Percentiles rank a stretch among this genome's conserved stretches.
These are phyloP conservation scores for Forbesichthys papilliferus DNA, from an alignment of 2,113 vertebrate genomes.

Conservation along the genomic window DNA sequence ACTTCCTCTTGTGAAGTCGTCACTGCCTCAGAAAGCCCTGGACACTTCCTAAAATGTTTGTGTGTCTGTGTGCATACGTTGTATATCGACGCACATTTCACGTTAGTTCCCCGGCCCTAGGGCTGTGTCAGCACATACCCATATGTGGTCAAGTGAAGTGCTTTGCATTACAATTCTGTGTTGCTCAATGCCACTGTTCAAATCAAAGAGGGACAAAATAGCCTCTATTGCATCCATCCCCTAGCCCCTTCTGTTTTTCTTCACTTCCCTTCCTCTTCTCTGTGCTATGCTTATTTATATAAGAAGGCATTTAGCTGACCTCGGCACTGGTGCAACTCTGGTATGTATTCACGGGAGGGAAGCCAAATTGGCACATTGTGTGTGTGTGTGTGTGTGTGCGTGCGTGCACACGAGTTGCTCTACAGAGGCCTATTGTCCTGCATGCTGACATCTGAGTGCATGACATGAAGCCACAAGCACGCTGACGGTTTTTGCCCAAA, in stretches of 20 bases:
- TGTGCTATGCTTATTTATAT: slow-evolving; percentile 68
- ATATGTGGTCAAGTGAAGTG: not conserved
- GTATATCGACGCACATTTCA: no score
- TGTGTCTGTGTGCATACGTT: not conserved
- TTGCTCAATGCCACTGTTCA: no score
- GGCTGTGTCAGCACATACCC: not conserved
- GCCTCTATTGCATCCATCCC: not conserved
- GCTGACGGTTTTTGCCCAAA: slow-evolving; percentile 64
- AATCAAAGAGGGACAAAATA: not conserved
- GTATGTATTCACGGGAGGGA: slow-evolving; percentile 66
- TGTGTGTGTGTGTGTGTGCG: slow-evolving; percentile 1
- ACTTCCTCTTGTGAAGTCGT: slow-evolving; percentile 44
- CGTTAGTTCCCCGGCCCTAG: no score
- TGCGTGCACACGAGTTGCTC: slow-evolving; percentile 5
- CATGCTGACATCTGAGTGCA: slow-evolving; percentile 48
- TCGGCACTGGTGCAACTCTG: slow-evolving; percentile 66
- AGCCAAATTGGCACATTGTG: slow-evolving; percentile 50
- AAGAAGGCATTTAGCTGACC: slow-evolving; percentile 68
- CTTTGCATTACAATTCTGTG: no score
- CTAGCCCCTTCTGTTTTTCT: not conserved
- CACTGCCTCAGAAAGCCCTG: slow-evolving; percentile 18
- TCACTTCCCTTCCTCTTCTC: slow-evolving; percentile 23
- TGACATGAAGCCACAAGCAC: slow-evolving; percentile 65
- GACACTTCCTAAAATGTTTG: slow-evolving; percentile 52
- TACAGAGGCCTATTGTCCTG: slow-evolving; percentile 66